Base-by-base conservation (phyloP, 1,140 invertebrate genomes). In the Aphidius ervi region DNA sequence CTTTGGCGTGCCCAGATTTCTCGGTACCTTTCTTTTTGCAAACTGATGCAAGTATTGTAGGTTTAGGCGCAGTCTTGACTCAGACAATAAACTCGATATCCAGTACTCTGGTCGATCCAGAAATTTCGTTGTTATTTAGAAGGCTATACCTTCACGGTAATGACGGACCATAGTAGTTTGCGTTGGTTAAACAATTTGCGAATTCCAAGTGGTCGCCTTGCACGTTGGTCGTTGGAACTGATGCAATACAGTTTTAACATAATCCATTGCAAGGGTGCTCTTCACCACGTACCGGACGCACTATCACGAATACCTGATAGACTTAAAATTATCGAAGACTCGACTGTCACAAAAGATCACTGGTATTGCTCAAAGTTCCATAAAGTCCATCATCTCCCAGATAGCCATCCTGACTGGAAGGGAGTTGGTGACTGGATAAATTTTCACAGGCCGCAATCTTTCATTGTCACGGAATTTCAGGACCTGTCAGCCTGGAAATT, bases 81-180 rank as follows among this genome's bases (percentile, higher is more conserved):
- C 70, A 75, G 58, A 49, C 55, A 5, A 6, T 46, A 58, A 10
- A 58, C 5, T 8, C 64, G 64, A 9, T 82, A 73, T 58, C 43
- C 63, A 3, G 65, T 66, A 48, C 6, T 48, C 8, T 50, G 49
- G 49, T 16, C 49, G 2, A 23, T 50, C 16, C 23, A 37, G 23
- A 65, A 73, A 23, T 73, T 74, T 46, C 39, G 68, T 10, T 60
- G 61, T 40, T 82, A 78, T 63, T 10, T 82, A 10, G 60, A 70
- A 56, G 73, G 71, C 41, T 63, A 62, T 16, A 63, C 70, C n/a
- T 80, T 82, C 56, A 72, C 49, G 4, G 67, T 80, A 6, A 43
- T 72, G 10, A 80, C 76, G 4, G 79, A 82, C 58, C 77, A 81
- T 55, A 58, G 67, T n/a, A 59, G 73, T 5, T 61, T 81, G 5